Base-by-base conservation (phyloP, 2,797 vertebrate species). In the Ctenochaetus hawaiiensis region DNA sequence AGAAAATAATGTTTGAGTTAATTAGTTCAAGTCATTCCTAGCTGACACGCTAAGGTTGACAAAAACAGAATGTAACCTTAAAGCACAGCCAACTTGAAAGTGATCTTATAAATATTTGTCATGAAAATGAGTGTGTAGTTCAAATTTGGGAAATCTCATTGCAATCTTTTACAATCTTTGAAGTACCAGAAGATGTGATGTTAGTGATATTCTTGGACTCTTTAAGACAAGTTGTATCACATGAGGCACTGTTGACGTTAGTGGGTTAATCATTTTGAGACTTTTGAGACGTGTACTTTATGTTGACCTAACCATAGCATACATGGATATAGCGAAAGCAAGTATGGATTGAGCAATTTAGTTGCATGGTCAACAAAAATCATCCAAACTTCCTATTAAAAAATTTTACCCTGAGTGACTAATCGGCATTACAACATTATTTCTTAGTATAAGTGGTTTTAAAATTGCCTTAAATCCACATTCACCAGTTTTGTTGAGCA, bases 71-170 rank as follows among this genome's bases (percentile, higher is more conserved):
- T n/a, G 3, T n/a, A 11, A n/a, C 12, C 23, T 67, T 5, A 26
- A 47, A 34, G 14, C 26, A 26, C 13, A 52, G 0, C 2, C 23
- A 41, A 39, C 10, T 43, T 9, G 14, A 23, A n/a, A 67, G 11
- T 8, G 10, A 30, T 22, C 12, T 13, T 77, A 8, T 26, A 64
- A 45, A 69, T 53, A 13, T 66, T 64, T 43, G 37, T 22, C 43
- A 17, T 62, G 8, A n/a, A 64, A 23, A 23, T 23, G 6, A 26
- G 3, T 1, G 17, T 77, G 5, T 43, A 53, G 4, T 1, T 8
- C 1, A 67, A 5, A 22, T 43, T 4, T 71, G 10, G 10, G 2
- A 14, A 13, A 37, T 12, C 9, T 41, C 0, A 5, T 6, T 56
- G 30, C 20, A n/a, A 59, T 72, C 48, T 44, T 14, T 39, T 59